phyloP scores from a whole-genome alignment of 2,888 invertebrate genomes.

The Agriopis leucophaearia region DNA sequence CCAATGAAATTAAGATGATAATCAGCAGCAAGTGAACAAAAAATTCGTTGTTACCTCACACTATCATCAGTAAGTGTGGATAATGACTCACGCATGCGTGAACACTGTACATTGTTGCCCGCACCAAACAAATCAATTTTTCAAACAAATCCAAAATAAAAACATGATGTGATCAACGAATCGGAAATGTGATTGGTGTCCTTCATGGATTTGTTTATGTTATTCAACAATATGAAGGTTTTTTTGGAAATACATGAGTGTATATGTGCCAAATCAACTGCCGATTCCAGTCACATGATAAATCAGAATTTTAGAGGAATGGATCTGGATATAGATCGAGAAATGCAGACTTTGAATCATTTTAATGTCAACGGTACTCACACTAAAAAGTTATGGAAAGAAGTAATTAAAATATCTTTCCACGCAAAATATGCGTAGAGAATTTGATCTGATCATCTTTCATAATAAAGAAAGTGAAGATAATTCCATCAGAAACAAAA shows the following conservation, averaged over 20 bases:
- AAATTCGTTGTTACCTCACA: constrained; percentile 31
- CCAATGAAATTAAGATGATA: constrained; percentile 27
- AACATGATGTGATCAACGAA: constrained; percentile 16
- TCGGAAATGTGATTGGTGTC: constrained; percentile 10
- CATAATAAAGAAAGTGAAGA: constrained; percentile 61
- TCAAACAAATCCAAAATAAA: constrained; percentile 21
- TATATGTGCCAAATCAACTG: not conserved
- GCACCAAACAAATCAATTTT: constrained; percentile 18
- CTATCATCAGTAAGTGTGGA: constrained; percentile 36
- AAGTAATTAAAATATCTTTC: constrained; percentile 13
- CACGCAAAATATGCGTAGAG: constrained; percentile 21
- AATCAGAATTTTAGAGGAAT: not conserved
- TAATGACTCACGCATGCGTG: constrained; percentile 66
- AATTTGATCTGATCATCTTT: constrained; percentile 23
- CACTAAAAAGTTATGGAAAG: constrained; percentile 5
- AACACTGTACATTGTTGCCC: constrained; percentile 61
- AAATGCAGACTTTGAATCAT: not conserved
- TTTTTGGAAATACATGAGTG: not conserved
- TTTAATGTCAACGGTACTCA: not conserved
- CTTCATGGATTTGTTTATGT: constrained; percentile 15
- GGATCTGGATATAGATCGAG: not conserved
- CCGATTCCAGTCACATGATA: not conserved
- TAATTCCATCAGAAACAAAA: constrained; percentile 55
- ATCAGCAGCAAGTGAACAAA: constrained; percentile 15
- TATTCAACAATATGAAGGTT: not conserved